A percentile compares a stretch with the other conserved stretches of the same genome.
Conservation (phyloP, 2,797 vertebrate species). For the Micropoecilia bifurca region DNA sequence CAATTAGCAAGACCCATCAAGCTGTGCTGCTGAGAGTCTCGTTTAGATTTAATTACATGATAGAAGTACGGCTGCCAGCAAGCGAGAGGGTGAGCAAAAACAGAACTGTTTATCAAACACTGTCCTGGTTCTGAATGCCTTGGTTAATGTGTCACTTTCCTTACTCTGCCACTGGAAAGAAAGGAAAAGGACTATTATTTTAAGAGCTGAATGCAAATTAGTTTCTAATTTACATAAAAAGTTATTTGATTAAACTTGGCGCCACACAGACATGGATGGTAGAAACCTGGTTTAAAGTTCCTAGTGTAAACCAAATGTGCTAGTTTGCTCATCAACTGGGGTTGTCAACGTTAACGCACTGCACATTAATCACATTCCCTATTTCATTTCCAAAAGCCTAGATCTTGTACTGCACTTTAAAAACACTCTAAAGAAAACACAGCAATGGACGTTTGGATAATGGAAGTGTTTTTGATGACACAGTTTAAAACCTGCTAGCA, state of each 20-base stretch:
- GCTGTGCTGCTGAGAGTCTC: constrained; percentile 45
- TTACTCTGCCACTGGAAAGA: not conserved
- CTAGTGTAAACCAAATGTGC: no score
- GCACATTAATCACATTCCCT: no score
- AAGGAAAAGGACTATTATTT: not conserved
- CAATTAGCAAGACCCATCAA: constrained; percentile 65
- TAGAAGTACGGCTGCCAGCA: constrained; percentile 34
- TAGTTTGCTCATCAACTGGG: no score
- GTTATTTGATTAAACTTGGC: not conserved
- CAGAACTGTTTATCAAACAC: constrained; percentile 20
- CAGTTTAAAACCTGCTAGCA: not conserved
- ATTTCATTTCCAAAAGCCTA: no score
- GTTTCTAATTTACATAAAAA: not conserved
- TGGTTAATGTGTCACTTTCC: constrained; percentile 5
- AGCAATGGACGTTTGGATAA: no score
- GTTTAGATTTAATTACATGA: constrained; percentile 71
- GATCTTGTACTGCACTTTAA: not conserved
- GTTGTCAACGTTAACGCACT: no score
- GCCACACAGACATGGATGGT: not conserved
- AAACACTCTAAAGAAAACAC: not conserved
- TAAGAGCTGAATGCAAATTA: not conserved
- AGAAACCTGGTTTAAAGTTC: not conserved
- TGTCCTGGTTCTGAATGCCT: constrained; percentile 1
- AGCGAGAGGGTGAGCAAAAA: constrained; percentile 20
- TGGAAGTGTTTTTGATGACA: not conserved